Evolutionary conservation across 2,888 invertebrate genomes (phyloP), one percentile per base, ranked within the genome.

Genomic region (Mimumesa dahlbomi): DNA sequence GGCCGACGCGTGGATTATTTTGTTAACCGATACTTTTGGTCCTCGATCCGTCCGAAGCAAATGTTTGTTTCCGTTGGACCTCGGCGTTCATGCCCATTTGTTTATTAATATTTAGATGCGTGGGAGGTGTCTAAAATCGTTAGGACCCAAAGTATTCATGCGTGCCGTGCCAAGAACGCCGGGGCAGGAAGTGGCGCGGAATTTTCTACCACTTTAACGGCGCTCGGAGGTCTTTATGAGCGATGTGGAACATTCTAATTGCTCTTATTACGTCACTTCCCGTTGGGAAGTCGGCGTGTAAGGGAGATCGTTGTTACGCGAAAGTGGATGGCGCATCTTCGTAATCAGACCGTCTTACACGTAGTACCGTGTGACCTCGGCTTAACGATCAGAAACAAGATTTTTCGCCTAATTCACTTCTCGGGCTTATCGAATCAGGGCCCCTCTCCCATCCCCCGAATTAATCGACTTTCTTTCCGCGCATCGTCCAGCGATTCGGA

Each of bases 181-280:
- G 14, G 42, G 43, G 53, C 43, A 50, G 63, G 63, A 68, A 71
- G 43, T 11, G 18, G 16, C 34, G 5, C 21, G 25, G 53, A 68
- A 54, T 66, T 76, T 69, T 62, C 42, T 14, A 34, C 18, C 42
- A 50, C 53, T 46, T 65, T 49, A 18, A 50, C 13, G 36, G 34
- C 45, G 29, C 49, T 72, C 40, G 31, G 43, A 43, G 34, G 31
- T 67, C 59, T 58, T 69, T 25, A 53, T 57, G 68, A 67, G 45
- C 65, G 49, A 69, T 43, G 52, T 73, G 50, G 75, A 80, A 64
- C 73, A 31, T 71, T 68, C 61, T 80, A 80, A 80, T 80, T 78
- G 59, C 52, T 50, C 19, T 29, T 42, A 25, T 80, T 72, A 56
- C 78, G 58, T 80, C 81, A 81, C 54, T 72, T 80, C 72, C 77